Evolutionary conservation across 2,888 invertebrate species (phyloP), one percentile per base, ranked within the genome.

Genomic region (Agriopis aurantiaria): DNA sequence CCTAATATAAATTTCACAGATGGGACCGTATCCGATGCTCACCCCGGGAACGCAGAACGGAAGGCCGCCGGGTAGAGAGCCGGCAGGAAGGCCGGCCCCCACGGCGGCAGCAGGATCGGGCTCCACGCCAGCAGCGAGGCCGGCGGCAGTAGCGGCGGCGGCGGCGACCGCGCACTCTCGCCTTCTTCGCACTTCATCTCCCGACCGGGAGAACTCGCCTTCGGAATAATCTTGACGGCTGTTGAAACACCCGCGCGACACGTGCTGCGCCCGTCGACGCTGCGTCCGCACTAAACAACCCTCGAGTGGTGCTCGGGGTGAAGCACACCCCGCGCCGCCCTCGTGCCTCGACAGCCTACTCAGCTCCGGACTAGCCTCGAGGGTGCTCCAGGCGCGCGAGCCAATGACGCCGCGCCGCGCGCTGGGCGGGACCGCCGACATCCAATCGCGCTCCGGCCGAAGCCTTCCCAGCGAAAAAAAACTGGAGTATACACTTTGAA

Each of bases 61-160:
- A 96, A 94, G 55, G 96, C 96, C 72, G 97, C 96, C 82, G 96
- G 97, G 91, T 96, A 97, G 85, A 96, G 96, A 74, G 96, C 96
- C 75, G 97, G 96, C 78, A 96, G 84, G 73, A 97, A 94, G 51
- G 96, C 96, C 78, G 96, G 96, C 65, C 96, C 96, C 97, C 97
- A 97, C 33, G 97, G 97, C 79, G 96, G 96, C 87, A 97, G 90
- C 82, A 97, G 88, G 73, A 97, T 96, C 56, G 97, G 97, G 82
- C 96, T 96, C 97, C 97, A 97, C 17, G 96, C 96, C 85, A 97
- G 89, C 85, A 97, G 94, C 68, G 96, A 96, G n/a, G 96, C 95
- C 67, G 95, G 95, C 73, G 95, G 95, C 82, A 92, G 88, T 82
- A 91, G 89, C 82, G 93, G 92, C 86, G 33, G 33, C 43, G 88